Evolutionary conservation across 2,888 invertebrate species (phyloP).

Genomic region (Azorinus chamasolen): DNA sequence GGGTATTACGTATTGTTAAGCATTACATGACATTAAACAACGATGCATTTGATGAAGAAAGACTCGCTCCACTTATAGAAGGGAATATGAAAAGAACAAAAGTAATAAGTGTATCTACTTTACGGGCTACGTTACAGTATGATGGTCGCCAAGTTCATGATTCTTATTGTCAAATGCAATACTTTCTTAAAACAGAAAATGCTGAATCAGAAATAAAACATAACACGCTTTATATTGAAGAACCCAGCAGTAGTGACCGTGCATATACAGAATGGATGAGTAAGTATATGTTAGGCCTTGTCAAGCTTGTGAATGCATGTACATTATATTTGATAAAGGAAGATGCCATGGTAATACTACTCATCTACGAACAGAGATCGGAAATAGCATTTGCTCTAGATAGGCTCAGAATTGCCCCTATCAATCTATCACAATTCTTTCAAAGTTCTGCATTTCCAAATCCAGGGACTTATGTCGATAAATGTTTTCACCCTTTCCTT

Average conservation of each 20-base stretch:
- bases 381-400: no score
- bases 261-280: no score
- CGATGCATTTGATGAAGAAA: not conserved
- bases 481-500: slow-evolving; percentile 47
- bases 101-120: slow-evolving; percentile 3
- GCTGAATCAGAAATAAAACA: not conserved
- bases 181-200: not conserved
- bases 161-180: not conserved
- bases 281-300: no score
- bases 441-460: slow-evolving; percentile 34
- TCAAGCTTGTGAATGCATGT: no score
- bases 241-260: no score
- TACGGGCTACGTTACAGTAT: not conserved
- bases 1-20: slow-evolving; percentile 35
- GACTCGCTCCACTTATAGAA: not conserved
- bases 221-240: no score
- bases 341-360: no score
- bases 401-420: no score
- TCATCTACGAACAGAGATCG: no score
- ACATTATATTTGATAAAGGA: no score
- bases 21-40: slow-evolving; percentile 8
- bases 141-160: not conserved
- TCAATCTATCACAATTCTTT: no score
- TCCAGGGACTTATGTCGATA: slow-evolving; percentile 55
- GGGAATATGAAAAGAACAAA: not conserved